Base-by-base conservation (phyloP, 2,113 vertebrate species). In the Neolamprologus ventralis region DNA sequence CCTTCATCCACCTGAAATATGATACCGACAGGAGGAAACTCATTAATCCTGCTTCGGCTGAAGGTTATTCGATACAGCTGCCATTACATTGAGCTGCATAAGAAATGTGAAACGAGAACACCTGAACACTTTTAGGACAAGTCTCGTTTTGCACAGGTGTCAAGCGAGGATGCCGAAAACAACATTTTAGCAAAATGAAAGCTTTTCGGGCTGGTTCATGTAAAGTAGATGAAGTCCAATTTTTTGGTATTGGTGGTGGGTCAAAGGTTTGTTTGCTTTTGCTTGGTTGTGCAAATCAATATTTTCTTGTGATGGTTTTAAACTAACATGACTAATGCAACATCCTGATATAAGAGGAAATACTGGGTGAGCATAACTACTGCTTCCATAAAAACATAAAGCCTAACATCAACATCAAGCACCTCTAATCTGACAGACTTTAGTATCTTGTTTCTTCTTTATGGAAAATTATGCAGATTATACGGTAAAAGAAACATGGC, bases 1-100 rank as follows among this genome's bases (percentile, higher is more conserved):
- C 98, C 98, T 90, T 97, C 96, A 82, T 99, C 98, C 7, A 96
- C 95, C 98, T 99, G 92, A 4, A 84, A 86, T 55, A 82, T 80
- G 5, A 81, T 6, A 85, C 4, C 1, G 8, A 19, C 5, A 45
- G 40, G 26, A 47, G 47, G 73, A 90, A 3, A 9, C n/a, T 53
- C 33, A 88, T 53, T 84, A 21, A 14, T 21, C 53, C 80, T 54
- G 2, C 13, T 37, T 53, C 7, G 4, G 10, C 23, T 57, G 11
- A 60, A 26, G 7, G 37, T 80, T 57, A 87, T 42, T 87, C 51
- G 17, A 84, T 86, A 16, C 9, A 51, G 37, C 4, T 85, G 58
- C 28, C 7, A 3, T 47, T 19, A 26, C 7, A 45, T 49, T 9
- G 8, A 79, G 84, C 3, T 65, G 60, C 5, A 53, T 55, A 2